Evolutionary conservation across 1,140 invertebrate species (phyloP).

Genomic region (Lordiphosa stackelbergi): DNA sequence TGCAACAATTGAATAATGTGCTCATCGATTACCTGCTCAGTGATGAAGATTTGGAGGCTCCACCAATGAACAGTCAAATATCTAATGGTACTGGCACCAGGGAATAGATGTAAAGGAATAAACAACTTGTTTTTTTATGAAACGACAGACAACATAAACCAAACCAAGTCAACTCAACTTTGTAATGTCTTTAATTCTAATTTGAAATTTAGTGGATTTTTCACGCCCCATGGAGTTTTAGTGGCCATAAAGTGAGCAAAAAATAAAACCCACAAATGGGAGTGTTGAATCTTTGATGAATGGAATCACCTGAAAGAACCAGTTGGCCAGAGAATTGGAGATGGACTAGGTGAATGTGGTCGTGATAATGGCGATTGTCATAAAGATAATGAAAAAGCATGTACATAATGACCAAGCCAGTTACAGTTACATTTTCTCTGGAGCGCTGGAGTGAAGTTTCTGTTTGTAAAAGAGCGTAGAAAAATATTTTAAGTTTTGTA

Average conservation of each 20-base stretch:
- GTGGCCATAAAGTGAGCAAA: conserved; percentile 39
- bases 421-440: too few species aligned
- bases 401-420: too few species aligned
- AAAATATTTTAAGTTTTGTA: too few species aligned
- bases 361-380: too few species aligned
- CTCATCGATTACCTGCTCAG: conserved; percentile 34
- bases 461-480: too few species aligned
- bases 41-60: background rate
- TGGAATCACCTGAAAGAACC: conserved; percentile 46
- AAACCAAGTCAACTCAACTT: conserved; percentile 5
- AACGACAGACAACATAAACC: background rate
- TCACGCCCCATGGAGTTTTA: conserved; percentile 41
- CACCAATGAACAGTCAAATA: background rate
- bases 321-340: conserved; percentile 10
- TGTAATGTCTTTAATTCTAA: conserved; percentile 14
- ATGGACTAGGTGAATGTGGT: background rate
- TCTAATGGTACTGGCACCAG: too few species aligned
- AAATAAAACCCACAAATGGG: conserved; percentile 11
- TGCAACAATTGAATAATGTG: conserved; percentile 25
- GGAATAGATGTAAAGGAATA: too few species aligned
- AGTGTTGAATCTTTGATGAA: conserved; percentile 23
- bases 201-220: conserved; percentile 36
- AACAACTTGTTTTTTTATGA: too few species aligned
- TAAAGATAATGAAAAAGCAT: too few species aligned
- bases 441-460: too few species aligned